Evolutionary conservation across 2,888 invertebrate genomes (phyloP), one percentile per base, ranked within the genome.

Genomic region (Caenorhabditis sulstoni): DNA sequence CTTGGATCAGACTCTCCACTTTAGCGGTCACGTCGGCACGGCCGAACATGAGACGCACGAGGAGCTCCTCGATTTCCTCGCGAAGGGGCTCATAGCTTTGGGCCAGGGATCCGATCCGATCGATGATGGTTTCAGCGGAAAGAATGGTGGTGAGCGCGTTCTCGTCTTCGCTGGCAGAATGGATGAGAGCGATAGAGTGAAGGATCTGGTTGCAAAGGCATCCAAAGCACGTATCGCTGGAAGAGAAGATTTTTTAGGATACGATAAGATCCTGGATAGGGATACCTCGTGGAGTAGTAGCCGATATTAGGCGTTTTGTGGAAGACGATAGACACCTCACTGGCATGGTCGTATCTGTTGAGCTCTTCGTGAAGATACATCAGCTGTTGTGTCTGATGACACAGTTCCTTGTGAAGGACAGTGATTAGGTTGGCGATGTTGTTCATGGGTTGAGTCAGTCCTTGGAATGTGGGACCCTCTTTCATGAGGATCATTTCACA

Each of bases 171-270:
- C 77, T 74, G 12, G 65, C 41, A 12, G 82, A 71, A 47, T 96
- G 93, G 59, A 97, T 92, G 52, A 97, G 92, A 0, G 96, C 96
- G 37, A 97, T 93, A 90, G 97, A 97, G 91, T 96, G 96, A 90
- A 96, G 96, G 0, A 96, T 95, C 47, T 96, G 95, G 1, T 97
- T 94, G 67, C 95, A 93, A 1, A 96, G 92, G 90, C 93, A 93
- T 8, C 93, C 93, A 86, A 92, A 93, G 83, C 93, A 93, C 66
- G 90, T n/a, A 75, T 84, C 65, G 50, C 82, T 81, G 44, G 29
- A 59, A 39, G 20, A 18, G 29, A 55, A 35, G 12, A 29, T 11
- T 55, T 53, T 53, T 53, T 29, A 20, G 23, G 23, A 3, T 29
- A 7, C 29, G 29, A 29, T 23, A 23, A 23, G n/a, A 14, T 29